A percentile compares a stretch with the other conserved stretches of the same genome.
These are phyloP conservation scores for Acrobasis suavella DNA, from an alignment of 2,888 invertebrate genomes.

Conservation along the genomic window DNA sequence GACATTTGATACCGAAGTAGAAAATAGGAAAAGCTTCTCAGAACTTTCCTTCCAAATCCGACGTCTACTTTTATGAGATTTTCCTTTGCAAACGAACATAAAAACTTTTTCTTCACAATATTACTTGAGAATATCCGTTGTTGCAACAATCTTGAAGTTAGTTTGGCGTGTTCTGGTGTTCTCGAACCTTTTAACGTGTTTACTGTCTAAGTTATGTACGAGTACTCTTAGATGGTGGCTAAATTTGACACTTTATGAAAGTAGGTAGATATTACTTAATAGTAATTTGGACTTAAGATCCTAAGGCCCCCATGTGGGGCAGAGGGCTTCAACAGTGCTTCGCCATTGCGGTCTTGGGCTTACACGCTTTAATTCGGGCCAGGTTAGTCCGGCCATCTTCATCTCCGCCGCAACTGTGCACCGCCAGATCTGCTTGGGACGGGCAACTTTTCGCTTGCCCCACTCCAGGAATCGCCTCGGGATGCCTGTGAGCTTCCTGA, in stretches of 20 bases:
- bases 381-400: no score
- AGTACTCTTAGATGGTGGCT: not conserved
- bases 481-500: no score
- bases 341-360: no score
- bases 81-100: constrained; percentile 3
- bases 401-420: no score
- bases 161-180: not conserved
- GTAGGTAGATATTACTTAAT: no score
- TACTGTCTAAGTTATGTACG: constrained; percentile 3
- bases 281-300: no score
- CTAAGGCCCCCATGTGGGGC: no score
- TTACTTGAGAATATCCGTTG: constrained; percentile 3
- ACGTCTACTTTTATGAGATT: constrained; percentile 4
- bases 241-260: not conserved
- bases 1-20: not conserved
- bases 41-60: not conserved
- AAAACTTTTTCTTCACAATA: constrained; percentile 17
- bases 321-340: no score
- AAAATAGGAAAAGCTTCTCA: not conserved
- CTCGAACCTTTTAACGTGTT: not conserved
- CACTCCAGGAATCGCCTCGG: no score
- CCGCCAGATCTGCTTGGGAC: no score
- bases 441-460: no score
- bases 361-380: no score
- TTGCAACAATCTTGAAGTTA: constrained; percentile 14